Evolutionary conservation across 2,888 invertebrate genomes (phyloP), one percentile per base, ranked within the genome.

Genomic region (Parasteatoda lunata): DNA sequence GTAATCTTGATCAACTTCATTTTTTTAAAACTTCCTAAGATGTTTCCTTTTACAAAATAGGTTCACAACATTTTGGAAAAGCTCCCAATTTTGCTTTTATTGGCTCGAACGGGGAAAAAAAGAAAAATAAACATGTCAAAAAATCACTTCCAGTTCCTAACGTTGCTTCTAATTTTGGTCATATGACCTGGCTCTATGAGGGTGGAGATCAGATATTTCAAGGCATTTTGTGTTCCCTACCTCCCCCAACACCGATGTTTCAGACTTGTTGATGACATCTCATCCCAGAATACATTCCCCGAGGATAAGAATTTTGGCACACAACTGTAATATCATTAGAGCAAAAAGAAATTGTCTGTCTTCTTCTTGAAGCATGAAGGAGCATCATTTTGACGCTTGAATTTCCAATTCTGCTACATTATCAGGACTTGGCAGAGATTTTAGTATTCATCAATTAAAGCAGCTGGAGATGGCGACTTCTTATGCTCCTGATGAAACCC

Each of bases 131-230:
- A 77, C 76, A 80, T 30, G 73, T 51, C 15, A 70, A 64, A 51
- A 76, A 76, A 30, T 15, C 66, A 4, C 59, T 59, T 59, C 59
- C 68, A n/a, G 52, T 30, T 64, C 48, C 66, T n/a, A 69, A 70
- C 13, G n/a, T 59, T 64, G 75, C 76, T 86, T 66, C 85, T 86
- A 86, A 72, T 86, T 86, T 86, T 86, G 85, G 85, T 86, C 76
- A 80, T 80, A 77, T 47, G 51, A 72, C 6, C 15, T 52, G 30
- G 30, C 72, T 15, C 30, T 15, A 71, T 71, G 71, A 70, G 84
- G 84, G 79, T 69, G 85, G 71, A 69, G 64, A 49, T 65, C 13
- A 51, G 69, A 81, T 80, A 80, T 86, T 80, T 77, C 30, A 59
- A 49, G 13, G 11, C 48, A 15, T 59, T 30, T 30, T 30, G 30